Evolutionary conservation across 2,888 invertebrate species (phyloP), one percentile per base, ranked within the genome.

Genomic region (Elegia similella): DNA sequence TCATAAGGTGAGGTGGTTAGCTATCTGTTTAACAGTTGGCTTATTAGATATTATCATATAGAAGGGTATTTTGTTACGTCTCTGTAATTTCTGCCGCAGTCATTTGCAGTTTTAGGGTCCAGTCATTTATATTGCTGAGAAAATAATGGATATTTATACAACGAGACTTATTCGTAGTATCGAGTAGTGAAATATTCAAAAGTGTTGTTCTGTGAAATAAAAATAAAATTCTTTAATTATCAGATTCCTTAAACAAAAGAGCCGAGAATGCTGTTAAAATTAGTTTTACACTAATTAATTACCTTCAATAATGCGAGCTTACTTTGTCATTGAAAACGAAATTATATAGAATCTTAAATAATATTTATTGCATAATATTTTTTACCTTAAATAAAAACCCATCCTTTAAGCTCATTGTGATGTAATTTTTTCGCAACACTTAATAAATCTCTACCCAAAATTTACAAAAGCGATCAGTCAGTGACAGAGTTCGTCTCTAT

Each of bases 401-500:
- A 38, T 38, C 12, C 12, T 12, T 38, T 38, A 12, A 12, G 38
- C 12, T 5, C 12, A 12, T 38, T 38, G 5, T 38, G 8, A 16
- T 30, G 30, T 17, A 30, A 7, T 47, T n/a, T 48, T 48, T 32
- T 48, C 13, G 7, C 48, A 55, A 13, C 16, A 10, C 29, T 29
- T 29, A 34, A 55, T 44, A 30, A 32, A 55, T 48, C 42, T 29
- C 29, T 13, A 23, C 47, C 23, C 38, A 38, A n/a, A 42, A 38
- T 38, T n/a, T 16, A 55, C 57, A 58, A 65, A 65, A 71, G 67
- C 70, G 62, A 70, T 74, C 68, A 74, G 48, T 63, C 70, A 69
- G 68, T 71, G 79, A 79, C 76, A 80, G 73, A 67, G 68, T 63
- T 61, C 63, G 47, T 62, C 65, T 68, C 62, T 65, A 69, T 64